Evolutionary conservation across 2,113 vertebrate species (phyloP).

Genomic region (Tachycineta bicolor): DNA sequence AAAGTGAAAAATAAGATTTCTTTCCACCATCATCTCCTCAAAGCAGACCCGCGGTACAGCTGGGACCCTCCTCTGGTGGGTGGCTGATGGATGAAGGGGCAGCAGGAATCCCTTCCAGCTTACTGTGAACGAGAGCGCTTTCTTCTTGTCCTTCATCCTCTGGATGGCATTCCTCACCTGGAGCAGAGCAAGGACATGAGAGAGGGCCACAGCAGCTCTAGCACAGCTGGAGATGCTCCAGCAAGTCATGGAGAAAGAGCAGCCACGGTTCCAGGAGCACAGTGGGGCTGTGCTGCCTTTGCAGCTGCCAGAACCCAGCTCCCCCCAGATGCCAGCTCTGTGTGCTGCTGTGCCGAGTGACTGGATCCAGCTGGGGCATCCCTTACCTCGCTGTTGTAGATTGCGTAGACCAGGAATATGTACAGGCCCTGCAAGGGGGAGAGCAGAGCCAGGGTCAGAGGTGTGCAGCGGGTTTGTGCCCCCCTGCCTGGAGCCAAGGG

Average conservation of each 20-base stretch:
- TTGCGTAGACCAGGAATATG: conserved; percentile 90
- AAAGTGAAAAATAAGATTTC: background rate
- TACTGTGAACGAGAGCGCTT: conserved; percentile 83
- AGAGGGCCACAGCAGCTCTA: background rate
- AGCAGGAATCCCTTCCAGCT: conserved; percentile 12
- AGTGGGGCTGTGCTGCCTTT: background rate
- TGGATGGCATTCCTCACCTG: conserved; percentile 90
- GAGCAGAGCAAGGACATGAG: background rate
- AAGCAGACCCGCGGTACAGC: background rate
- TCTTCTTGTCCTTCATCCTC: conserved; percentile 90
- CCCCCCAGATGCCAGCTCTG: fast-evolving
- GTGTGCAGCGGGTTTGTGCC: fast-evolving
- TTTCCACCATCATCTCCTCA: background rate
- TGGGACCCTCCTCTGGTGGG: background rate
- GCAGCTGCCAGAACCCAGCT: background rate
- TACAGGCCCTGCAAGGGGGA: conserved; percentile 83
- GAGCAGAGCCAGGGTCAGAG: background rate
- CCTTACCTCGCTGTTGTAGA: conserved; percentile 90
- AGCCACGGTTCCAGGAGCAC: background rate
- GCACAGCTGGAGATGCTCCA: background rate
- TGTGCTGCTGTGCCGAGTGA: background rate
- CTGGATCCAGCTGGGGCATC: background rate
- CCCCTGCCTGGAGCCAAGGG: fast-evolving
- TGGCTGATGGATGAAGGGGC: background rate
- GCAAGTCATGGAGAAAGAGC: background rate